Base-by-base conservation (phyloP, 2,888 invertebrate genomes). In the Dendrolimus houi region DNA sequence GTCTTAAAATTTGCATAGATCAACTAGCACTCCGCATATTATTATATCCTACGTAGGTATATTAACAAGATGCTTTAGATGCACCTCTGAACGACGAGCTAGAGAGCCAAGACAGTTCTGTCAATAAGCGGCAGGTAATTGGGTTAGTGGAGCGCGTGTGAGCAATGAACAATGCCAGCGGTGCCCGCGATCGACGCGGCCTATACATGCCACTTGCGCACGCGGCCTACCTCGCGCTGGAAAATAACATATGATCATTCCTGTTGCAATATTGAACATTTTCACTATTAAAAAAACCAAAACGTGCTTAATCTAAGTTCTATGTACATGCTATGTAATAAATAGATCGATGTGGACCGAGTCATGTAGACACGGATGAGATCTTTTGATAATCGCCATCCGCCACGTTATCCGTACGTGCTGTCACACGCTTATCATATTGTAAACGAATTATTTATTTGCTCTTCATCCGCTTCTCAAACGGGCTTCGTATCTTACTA, bases 51-150 rank as follows among this genome's bases (percentile, higher is more conserved):
- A 29, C 29, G 29, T 29, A 14, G 29, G 29, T 29, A 29, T 29
- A 6, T 29, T 29, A 29, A 29, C 29, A 6, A 29, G 29, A 29
- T 29, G 29, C 82, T 47, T 47, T 10, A 47, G 47, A 9, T 47
- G 47, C 47, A 47, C 47, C 76, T 79, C 76, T 73, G 71, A 73
- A 68, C 67, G 64, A 64, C 70, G 77, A 79, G 83, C 75, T 75
- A 71, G 65, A 71, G 72, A 75, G 87, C 86, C 88, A 87, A 88
- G 83, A 86, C 81, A 80, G 75, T 79, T 87, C 85, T 85, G 88
- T 85, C 87, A 87, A 84, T 87, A 83, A 80, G 83, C 75, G 74
- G 74, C 73, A 74, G 79, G 80, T 83, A 90, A 88, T 83, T 83
- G 76, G 90, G 90, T 88, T 75, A 90, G 83, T 88, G 72, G 90